Base-by-base conservation (phyloP, 1,140 invertebrate species). In the Ctenoplectra terminalis region DNA sequence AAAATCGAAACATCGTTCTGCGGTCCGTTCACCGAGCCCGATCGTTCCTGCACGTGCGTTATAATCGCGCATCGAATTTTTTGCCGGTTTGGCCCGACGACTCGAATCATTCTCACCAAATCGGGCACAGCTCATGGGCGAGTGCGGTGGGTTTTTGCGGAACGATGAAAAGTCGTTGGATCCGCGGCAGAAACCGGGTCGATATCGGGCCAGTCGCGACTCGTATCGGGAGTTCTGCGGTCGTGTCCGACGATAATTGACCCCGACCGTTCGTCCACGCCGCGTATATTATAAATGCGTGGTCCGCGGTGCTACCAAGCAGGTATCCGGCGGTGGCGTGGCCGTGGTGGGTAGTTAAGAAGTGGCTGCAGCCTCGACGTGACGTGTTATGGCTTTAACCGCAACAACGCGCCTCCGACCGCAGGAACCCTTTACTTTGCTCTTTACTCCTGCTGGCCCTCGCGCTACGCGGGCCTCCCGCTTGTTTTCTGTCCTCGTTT, bases 381-480 rank as follows among this genome's bases (percentile, higher is more conserved):
- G 89, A 92, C 91, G 91, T 89, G 89, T 92, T 93, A 92, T 89
- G 85, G 86, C 88, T 90, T 91, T 91, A 92, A 93, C 92, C 92
- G 91, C 92, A 92, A 92, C 91, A 92, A 90, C 90, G 89, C 91
- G 87, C 89, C 87, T 89, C 84, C 87, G 89, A 93, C 92, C 92
- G 87, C 92, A 92, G 87, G 87, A 91, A 91, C 86, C 89, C 90
- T 92, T 90, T 88, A 90, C 89, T 90, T 84, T 90, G 87, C 90
- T 90, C 89, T 89, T 89, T 88, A 84, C 87, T 84, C 82, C 78
- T 58, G 54, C 72, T 54, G 50, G 46, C 77, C 73, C 73, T 72
- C 82, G 60, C 63, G 70, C 67, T 56, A 61, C 82, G 61, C 70
- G 72, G 74, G 61, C 72, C 79, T 86, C 81, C 86, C 83, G 75